Conservation (phyloP, 35 echinoderm and acorn worm genomes). For the Heliocidaris tuberculata region DNA sequence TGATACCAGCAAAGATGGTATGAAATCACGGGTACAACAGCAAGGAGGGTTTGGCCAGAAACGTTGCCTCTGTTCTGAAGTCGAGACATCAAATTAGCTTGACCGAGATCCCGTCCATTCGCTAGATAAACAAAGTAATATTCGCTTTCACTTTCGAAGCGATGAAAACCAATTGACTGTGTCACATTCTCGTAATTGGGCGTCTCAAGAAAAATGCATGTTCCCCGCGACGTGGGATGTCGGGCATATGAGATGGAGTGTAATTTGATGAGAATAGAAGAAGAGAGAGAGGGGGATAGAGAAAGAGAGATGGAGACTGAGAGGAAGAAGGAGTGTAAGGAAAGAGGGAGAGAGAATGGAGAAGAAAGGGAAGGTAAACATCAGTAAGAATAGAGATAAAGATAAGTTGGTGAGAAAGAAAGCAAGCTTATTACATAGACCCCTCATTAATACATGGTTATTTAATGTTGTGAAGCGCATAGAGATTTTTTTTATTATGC, state of each 20-base stretch:
- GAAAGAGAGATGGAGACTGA: neutral
- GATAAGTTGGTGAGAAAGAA: neutral
- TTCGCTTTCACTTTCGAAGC: neutral
- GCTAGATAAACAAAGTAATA: neutral
- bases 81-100: too few species aligned
- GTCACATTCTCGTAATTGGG: neutral
- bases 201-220: neutral
- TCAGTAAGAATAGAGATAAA: neutral
- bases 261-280: neutral
- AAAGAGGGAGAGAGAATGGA: neutral
- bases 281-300: neutral
- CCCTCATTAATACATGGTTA: too few species aligned
- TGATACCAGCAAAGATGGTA: too few species aligned
- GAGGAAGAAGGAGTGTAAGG: neutral
- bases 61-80: too few species aligned
- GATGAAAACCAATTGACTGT: neutral
- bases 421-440: too few species aligned
- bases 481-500: too few species aligned
- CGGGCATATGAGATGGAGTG: neutral
- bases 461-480: too few species aligned
- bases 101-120: too few species aligned
- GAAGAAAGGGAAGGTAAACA: neutral
- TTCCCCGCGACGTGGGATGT: neutral
- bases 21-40: too few species aligned
- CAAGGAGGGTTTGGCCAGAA: too few species aligned